Evolutionary conservation across 2,797 vertebrate species (phyloP), one percentile per base, ranked within the genome.

Genomic region (Carapus acus): DNA sequence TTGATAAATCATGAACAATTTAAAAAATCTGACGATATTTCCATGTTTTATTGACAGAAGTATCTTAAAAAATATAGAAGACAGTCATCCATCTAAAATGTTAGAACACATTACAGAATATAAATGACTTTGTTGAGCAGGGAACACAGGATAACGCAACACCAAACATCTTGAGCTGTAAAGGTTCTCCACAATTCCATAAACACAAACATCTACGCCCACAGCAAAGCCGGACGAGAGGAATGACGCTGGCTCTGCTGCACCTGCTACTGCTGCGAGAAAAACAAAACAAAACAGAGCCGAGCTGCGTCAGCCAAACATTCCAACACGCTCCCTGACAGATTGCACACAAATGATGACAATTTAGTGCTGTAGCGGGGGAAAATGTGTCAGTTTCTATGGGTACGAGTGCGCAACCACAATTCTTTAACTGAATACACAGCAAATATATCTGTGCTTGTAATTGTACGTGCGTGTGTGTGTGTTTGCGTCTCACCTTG

Each of bases 401-500:
- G n/a, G n/a, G n/a, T n/a, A n/a, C n/a, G n/a, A n/a, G n/a, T n/a
- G n/a, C n/a, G n/a, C 19, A 19, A 37, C 27, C 1, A 23, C 21
- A 27, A 27, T 27, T 5, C 4, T 27, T 27, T 27, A 27, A 27
- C 24, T 27, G 24, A 27, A 27, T 9, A 27, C 4, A 5, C 24
- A 5, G 24, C 9, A 9, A 5, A 9, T 27, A 9, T 27, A 9
- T 27, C 5, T 27, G 24, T 27, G 24, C 9, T 4, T 27, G 24
- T 27, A 9, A 5, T 4, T 27, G 24, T 27, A 9, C 9, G 24
- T 27, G 24, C 9, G 24, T 27, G 1, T 38, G 23, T 20, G 20
- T 38, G 36, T 18, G 56, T 12, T 9, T 14, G n/a, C 6, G 16
- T 47, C 67, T 88, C 60, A 96, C 96, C 92, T 98, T 98, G 12